Base-by-base conservation (phyloP, 2,888 invertebrate genomes). In the Luffia ferchaultella region DNA sequence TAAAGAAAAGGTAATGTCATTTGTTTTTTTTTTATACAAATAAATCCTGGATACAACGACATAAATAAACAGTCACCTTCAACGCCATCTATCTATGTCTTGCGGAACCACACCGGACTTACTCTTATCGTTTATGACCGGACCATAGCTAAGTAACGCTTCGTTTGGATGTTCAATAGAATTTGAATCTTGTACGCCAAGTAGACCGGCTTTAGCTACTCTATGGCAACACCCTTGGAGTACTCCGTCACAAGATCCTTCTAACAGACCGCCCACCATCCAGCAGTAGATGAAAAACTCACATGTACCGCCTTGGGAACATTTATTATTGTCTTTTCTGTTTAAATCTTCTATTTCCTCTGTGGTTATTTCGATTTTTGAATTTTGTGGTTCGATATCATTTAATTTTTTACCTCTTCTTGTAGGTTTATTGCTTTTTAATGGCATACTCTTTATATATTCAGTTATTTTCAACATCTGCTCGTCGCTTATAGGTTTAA, bases 241-340 rank as follows among this genome's bases (percentile, higher is more conserved):
- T 58, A 95, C 85, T 56, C 92, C 90, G 59, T 90, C 90, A 74
- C 95, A 96, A 57, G 93, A 89, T 58, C 93, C 93, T 65, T 95
- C 94, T 66, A 95, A 85, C 52, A 94, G 86, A 53, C 95, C 95
- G 60, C 94, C 93, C 54, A 92, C 88, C 87, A 95, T 89, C 95
- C 95, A 96, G 82, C 95, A 96, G 76, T 92, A 89, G 66, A 95
- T 87, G 86, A 95, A 95, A 85, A 95, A 95, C 76, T 95, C 95
- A 75, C 96, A 96, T 57, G 90, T 91, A 51, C 93, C 90, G 53
- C 92, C 93, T 63, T 89, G 87, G 45, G 87, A 77, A 69, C 92
- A 92, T 57, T 83, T 77, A 51, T 86, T 82, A 59, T 86, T 86
- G 58, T 87, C 76, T 49, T 73, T 68, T 54, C 78, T 57, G 30